Base-by-base conservation (phyloP, 2,797 vertebrate genomes). In the Falco berigora region DNA sequence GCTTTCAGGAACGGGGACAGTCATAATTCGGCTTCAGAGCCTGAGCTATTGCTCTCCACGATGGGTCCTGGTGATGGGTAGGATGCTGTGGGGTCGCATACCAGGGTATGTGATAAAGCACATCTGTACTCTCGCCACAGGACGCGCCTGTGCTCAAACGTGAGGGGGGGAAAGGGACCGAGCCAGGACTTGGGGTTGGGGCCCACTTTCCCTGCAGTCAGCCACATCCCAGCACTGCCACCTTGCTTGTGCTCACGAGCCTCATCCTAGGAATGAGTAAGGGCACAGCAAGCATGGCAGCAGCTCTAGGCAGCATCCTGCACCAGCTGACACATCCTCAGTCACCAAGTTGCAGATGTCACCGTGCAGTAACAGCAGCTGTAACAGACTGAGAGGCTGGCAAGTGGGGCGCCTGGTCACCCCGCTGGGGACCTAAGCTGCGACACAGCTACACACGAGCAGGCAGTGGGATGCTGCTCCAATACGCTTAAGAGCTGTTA, bases 401-500 rank as follows among this genome's bases (percentile, higher is more conserved):
- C 8, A 8, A 66, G 25, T 1, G 5, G 15, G 21, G 25, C 34
- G 19, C 63, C 68, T 25, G 4, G 1, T 24, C n/a, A 34, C 22
- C 15, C 12, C 3, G 0, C 30, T 3, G 2, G 8, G 5, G 8
- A 22, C n/a, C 55, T 16, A 28, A 92, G 34, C 58, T 20, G 4
- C 3, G 1, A 12, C 19, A 56, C 25, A 75, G 10, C n/a, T 23
- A 42, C 0, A 0, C 8, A 7, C 0, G 0, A 81, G 69, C 30
- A 34, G 9, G 19, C 22, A 56, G 61, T 0, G 0, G 36, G 44
- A 56, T 12, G n/a, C 50, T 69, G 68, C 44, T 80, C 40, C 86
- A 68, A 61, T 40, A 21, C 8, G 18, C 42, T 58, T 23, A 13
- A 24, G 42, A 82, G 17, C 22, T 36, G 10, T 10, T 27, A 32